A percentile compares a stretch with the other conserved stretches of the same genome.
Conservation (phyloP, 2,113 vertebrate species). For the Nematolebias whitei region DNA sequence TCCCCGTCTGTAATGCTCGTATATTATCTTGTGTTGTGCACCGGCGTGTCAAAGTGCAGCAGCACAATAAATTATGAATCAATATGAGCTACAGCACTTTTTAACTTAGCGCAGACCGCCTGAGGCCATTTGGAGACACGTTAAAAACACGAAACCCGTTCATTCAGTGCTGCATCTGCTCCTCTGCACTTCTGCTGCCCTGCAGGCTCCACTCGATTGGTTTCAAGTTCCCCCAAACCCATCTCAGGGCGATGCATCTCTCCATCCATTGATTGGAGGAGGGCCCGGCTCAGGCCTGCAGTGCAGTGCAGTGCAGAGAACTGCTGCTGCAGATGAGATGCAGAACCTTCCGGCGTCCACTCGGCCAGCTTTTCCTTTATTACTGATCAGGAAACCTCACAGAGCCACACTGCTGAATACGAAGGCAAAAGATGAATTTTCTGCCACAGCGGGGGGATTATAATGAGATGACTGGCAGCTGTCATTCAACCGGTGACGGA, state of each 20-base stretch:
- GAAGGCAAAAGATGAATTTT: constrained; percentile 6
- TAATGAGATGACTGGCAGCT: constrained; percentile 14
- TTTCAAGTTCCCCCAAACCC: constrained; percentile 39
- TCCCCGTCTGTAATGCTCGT: background rate
- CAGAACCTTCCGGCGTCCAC: constrained; percentile 6
- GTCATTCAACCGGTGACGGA: constrained; percentile 2
- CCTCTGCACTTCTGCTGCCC: constrained; percentile 19
- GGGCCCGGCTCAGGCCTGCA: constrained; percentile 25
- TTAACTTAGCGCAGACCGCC: constrained; percentile 38
- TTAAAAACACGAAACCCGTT: constrained; percentile 37
- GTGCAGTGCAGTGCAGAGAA: constrained; percentile 33
- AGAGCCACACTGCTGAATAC: background rate
- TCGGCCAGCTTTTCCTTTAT: background rate
- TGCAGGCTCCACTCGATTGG: constrained; percentile 36
- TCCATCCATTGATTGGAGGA: constrained; percentile 28
- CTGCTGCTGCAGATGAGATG: constrained; percentile 25
- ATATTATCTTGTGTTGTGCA: constrained; percentile 31
- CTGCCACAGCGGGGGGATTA: background rate
- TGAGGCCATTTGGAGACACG: constrained; percentile 38
- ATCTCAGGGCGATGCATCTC: constrained; percentile 20
- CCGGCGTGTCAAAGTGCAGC: constrained; percentile 29
- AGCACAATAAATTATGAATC: constrained; percentile 65
- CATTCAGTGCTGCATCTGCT: constrained; percentile 27
- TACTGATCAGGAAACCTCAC: background rate
- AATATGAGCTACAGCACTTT: constrained; percentile 26